phyloP scores from a whole-genome alignment of 2,797 vertebrate species.

The Falco columbarius region DNA sequence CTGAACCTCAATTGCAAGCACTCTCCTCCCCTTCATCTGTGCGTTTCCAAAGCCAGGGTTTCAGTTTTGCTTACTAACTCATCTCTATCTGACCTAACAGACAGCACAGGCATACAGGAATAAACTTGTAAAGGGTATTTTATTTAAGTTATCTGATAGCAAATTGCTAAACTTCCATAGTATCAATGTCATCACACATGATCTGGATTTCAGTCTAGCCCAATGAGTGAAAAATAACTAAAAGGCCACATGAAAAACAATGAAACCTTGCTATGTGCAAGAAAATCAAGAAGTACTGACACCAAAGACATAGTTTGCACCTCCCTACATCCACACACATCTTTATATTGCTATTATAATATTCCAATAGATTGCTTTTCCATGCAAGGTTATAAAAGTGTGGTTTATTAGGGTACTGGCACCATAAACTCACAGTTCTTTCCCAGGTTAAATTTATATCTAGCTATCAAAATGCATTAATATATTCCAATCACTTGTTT shows the following conservation, averaged over 20 bases:
- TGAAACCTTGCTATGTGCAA: background rate
- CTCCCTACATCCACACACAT: background rate
- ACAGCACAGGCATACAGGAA: background rate
- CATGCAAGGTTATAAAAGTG: conserved; percentile 24
- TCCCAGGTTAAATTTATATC: conserved; percentile 17
- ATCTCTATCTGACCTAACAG: background rate
- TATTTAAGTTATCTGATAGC: background rate
- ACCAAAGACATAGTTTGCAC: background rate
- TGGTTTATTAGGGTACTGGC: conserved; percentile 36
- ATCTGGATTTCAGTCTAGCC: background rate
- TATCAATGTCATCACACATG: background rate
- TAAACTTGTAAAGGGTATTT: background rate
- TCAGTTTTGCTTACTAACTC: background rate
- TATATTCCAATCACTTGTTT: background rate
- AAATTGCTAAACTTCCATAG: background rate
- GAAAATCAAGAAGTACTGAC: background rate
- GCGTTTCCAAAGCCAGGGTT: conserved; percentile 3
- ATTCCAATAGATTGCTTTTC: background rate
- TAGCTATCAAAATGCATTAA: conserved; percentile 36
- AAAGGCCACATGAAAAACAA: background rate
- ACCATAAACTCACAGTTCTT: background rate
- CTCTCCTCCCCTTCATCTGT: conserved; percentile 36
- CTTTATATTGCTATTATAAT: background rate
- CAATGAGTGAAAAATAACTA: background rate
- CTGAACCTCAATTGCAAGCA: background rate